Evolutionary conservation across 2,888 invertebrate genomes (phyloP).

Genomic region (Mamestra brassicae): DNA sequence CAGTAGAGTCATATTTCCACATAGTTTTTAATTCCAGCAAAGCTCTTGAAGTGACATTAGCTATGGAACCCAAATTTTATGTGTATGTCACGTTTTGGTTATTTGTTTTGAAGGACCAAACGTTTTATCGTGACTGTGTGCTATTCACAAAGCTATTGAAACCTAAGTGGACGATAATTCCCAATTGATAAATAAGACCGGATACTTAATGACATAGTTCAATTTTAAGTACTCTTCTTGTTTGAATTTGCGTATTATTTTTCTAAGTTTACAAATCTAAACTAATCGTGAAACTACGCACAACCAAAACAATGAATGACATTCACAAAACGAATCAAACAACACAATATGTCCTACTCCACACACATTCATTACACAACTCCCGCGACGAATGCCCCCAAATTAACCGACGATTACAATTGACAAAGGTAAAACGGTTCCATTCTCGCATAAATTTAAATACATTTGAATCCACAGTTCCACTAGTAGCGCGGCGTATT

Average conservation of each 20-base stretch:
- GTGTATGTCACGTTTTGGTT: background rate
- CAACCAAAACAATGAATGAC: slow-evolving; percentile 13
- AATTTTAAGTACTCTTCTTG: background rate
- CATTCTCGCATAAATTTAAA: slow-evolving; percentile 57
- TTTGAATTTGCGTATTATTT: background rate
- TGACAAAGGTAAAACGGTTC: slow-evolving; percentile 50
- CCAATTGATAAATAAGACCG: background rate
- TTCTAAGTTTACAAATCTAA: background rate
- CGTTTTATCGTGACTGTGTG: background rate
- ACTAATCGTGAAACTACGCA: background rate
- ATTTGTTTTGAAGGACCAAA: background rate
- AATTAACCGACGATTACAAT: slow-evolving; percentile 59
- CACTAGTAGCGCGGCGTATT: slow-evolving; percentile 49
- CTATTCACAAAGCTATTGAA: background rate
- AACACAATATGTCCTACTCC: slow-evolving; percentile 11
- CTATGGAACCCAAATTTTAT: too few species aligned
- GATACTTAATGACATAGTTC: background rate
- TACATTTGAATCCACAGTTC: slow-evolving; percentile 49
- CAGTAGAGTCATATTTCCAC: too few species aligned
- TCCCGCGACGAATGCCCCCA: slow-evolving; percentile 39
- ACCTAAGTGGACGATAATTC: background rate
- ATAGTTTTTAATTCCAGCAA: background rate
- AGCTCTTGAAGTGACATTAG: too few species aligned
- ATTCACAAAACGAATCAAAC: slow-evolving; percentile 4
- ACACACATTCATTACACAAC: slow-evolving; percentile 8